Percentiles rank a stretch among this genome's conserved stretches.
phyloP scores from a whole-genome alignment of 2,888 invertebrate genomes.

The Podotricha telesiphe region DNA sequence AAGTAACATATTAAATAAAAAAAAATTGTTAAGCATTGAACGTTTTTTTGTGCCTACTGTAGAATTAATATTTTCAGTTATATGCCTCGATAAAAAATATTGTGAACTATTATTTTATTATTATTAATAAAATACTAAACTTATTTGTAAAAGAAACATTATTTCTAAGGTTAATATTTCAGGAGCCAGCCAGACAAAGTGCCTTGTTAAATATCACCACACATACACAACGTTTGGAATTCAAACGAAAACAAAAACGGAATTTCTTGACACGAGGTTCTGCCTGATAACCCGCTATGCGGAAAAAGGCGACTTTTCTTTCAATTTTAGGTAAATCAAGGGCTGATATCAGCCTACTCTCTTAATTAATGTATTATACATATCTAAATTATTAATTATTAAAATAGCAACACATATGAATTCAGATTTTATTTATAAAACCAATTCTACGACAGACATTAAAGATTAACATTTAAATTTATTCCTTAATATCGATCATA shows the following conservation, averaged over 20 bases:
- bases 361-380: neutral
- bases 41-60: neutral
- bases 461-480: conserved; percentile 26
- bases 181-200: no score
- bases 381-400: conserved; percentile 10
- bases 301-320: no score
- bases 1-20: neutral
- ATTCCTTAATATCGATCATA: conserved; percentile 29
- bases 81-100: no score
- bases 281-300: no score
- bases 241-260: no score
- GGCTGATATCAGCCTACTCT: neutral
- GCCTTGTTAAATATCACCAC: no score
- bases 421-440: conserved; percentile 4
- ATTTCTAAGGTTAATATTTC: neutral
- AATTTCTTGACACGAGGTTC: no score
- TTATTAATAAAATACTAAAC: neutral
- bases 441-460: conserved; percentile 16
- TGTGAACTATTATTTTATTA: no score
- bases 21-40: neutral
- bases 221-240: no score
- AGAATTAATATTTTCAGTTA: neutral
- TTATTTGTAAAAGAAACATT: neutral
- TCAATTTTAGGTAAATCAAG: neutral
- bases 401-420: neutral